phyloP scores from a whole-genome alignment of 1,140 invertebrate species.

The Drosophila santomea region DNA sequence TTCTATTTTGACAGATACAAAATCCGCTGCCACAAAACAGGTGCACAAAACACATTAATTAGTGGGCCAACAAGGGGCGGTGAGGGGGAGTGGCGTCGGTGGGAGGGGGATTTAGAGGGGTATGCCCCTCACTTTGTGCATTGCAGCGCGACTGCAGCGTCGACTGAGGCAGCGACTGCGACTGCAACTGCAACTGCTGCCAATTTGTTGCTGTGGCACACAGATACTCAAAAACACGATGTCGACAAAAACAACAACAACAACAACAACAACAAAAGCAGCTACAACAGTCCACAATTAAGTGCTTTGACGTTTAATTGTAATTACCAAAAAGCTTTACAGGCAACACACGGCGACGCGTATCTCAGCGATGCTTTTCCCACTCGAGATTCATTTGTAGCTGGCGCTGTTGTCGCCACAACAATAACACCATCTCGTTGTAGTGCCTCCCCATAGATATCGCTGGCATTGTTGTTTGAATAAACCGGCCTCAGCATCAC shows the following conservation, averaged over 20 bases:
- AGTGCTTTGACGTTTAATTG: slow-evolving; percentile 79
- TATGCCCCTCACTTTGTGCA: slow-evolving; percentile 54
- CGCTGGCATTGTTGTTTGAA: slow-evolving; percentile 68
- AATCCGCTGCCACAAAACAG: slow-evolving; percentile 37
- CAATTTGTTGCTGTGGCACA: slow-evolving; percentile 69
- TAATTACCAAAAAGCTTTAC: slow-evolving; percentile 70
- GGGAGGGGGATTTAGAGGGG: slow-evolving; percentile 4
- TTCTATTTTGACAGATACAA: slow-evolving; percentile 42
- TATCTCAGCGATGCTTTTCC: slow-evolving; percentile 75
- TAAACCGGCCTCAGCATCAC: slow-evolving; percentile 65
- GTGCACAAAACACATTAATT: slow-evolving; percentile 47
- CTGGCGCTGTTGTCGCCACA: slow-evolving; percentile 43
- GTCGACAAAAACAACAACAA: slow-evolving; percentile 20
- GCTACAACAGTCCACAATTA: slow-evolving; percentile 47
- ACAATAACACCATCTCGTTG: slow-evolving; percentile 7
- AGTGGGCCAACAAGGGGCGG: background rate
- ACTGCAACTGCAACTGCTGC: slow-evolving; percentile 43
- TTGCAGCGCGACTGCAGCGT: slow-evolving; percentile 53
- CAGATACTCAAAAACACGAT: slow-evolving; percentile 8
- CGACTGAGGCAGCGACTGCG: slow-evolving; percentile 1
- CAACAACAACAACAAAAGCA: too few species aligned
- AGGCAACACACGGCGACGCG: slow-evolving; percentile 38
- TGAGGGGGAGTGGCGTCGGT: too few species aligned
- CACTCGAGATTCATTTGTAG: slow-evolving; percentile 74
- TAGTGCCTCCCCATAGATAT: slow-evolving; percentile 27